These are phyloP conservation scores for Megamerina dolium DNA, from an alignment of 2,888 invertebrate species.

Conservation along the genomic window DNA sequence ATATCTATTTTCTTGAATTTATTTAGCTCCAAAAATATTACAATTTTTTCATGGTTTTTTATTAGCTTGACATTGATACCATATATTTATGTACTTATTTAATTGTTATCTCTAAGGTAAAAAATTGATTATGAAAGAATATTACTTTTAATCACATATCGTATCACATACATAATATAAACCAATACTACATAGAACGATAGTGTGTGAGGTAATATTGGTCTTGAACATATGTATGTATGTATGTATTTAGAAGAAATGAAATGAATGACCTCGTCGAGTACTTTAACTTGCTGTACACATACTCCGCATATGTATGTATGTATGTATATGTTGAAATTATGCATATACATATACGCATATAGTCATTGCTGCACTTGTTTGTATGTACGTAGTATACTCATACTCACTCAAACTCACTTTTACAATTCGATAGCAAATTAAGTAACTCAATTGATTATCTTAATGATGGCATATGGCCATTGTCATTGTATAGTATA, in stretches of 20 bases:
- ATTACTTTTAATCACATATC: too few relatives aligned
- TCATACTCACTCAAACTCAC: too few relatives aligned
- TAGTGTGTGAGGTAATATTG: not conserved
- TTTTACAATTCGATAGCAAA: too few relatives aligned
- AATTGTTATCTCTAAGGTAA: not conserved
- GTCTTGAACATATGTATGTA: not conserved
- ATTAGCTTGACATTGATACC: slow-evolving; percentile 12
- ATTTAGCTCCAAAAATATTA: not conserved
- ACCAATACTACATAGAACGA: not conserved
- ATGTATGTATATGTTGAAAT: not conserved
- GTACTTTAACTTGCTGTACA: slow-evolving; percentile 11
- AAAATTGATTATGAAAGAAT: too few relatives aligned
- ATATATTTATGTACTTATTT: not conserved
- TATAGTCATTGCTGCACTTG: not conserved
- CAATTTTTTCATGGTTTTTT: not conserved
- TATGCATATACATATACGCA: not conserved
- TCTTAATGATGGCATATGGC: too few relatives aligned
- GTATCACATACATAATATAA: not conserved
- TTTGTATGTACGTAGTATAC: not conserved
- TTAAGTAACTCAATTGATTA: slow-evolving; percentile 11
- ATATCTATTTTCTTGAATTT: not conserved
- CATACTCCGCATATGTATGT: too few relatives aligned
- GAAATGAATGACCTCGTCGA: slow-evolving; percentile 9
- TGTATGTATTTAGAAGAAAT: not conserved
- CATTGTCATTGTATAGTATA: too few relatives aligned